Conservation (phyloP, 2,113 vertebrate species). For the Cinclus cinclus region DNA sequence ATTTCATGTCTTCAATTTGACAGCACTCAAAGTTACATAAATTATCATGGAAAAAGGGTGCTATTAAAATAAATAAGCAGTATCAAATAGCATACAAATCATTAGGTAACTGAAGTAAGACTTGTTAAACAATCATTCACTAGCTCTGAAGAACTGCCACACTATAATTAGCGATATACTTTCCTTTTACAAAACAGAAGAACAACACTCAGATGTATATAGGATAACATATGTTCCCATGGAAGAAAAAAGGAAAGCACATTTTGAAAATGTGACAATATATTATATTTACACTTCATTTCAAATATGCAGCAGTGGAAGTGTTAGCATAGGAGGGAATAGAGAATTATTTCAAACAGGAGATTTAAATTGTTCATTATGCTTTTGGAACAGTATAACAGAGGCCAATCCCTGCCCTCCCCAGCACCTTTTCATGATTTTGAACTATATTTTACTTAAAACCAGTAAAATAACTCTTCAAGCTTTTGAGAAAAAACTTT, state of each 20-base stretch:
- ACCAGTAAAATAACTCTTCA: neutral
- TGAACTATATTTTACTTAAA: neutral
- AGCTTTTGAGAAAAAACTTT: neutral
- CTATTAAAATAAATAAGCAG: slow-evolving; percentile 47
- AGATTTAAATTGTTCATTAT: neutral
- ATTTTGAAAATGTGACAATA: neutral
- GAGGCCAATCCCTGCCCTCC: neutral
- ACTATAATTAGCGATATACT: neutral
- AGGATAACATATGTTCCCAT: neutral
- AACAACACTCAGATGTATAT: neutral
- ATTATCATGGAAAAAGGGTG: slow-evolving; percentile 6
- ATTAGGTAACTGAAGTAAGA: slow-evolving; percentile 38
- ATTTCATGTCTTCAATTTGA: neutral
- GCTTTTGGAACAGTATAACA: neutral
- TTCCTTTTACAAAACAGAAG: neutral
- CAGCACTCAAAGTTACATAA: neutral
- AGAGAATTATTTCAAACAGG: neutral
- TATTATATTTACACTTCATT: neutral
- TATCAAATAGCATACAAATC: slow-evolving; percentile 1
- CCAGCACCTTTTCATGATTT: neutral
- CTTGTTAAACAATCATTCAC: neutral
- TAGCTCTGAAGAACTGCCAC: neutral
- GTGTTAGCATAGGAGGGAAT: neutral
- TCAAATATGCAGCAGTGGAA: neutral
- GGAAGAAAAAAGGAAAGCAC: neutral